Evolutionary conservation across 2,113 vertebrate genomes (phyloP), one percentile per base, ranked within the genome.

Genomic region (Oreochromis tanganicae): DNA sequence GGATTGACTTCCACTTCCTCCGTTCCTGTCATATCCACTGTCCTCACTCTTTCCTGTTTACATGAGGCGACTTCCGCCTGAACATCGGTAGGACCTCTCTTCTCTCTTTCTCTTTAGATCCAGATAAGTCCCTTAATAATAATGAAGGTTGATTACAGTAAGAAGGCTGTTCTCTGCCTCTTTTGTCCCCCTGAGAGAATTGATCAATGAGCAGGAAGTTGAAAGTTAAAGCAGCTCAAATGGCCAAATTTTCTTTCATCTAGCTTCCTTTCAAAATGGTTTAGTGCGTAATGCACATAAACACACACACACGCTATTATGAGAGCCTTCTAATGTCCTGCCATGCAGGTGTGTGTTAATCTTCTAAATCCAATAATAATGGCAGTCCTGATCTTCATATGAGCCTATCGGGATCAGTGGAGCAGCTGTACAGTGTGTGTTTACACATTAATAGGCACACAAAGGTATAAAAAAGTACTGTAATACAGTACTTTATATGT

Each of bases 331-430:
- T 91, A 88, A 90, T 90, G 83, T 92, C 52, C 82, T 88, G 85
- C 88, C 90, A 89, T 89, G 91, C 94, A 95, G 91, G 91, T 95
- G 92, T 92, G 87, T 88, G 66, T 85, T 93, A 94, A 92, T 94
- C 94, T 85, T 73, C 68, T 89, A 73, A 94, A 95, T 93, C 90
- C 93, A 79, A 87, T 93, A 94, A 94, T 93, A 90, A 91, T 81
- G 52, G 78, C 80, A 52, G 85, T 66, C 41, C 82, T 57, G 87
- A 89, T 93, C 90, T 91, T 90, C 61, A 87, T 87, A 88, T 17
- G 46, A 81, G 50, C 21, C 57, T 4, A 81, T 38, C 4, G 11
- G 82, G 68, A 91, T 93, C 89, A 94, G 81, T 85, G 79, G 78
- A 90, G 81, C 91, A 93, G 92, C 91, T 90, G 89, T 85, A 41